These are phyloP conservation scores for Notolepis coatsorum DNA, from an alignment of 2,797 vertebrate species.

Conservation along the genomic window DNA sequence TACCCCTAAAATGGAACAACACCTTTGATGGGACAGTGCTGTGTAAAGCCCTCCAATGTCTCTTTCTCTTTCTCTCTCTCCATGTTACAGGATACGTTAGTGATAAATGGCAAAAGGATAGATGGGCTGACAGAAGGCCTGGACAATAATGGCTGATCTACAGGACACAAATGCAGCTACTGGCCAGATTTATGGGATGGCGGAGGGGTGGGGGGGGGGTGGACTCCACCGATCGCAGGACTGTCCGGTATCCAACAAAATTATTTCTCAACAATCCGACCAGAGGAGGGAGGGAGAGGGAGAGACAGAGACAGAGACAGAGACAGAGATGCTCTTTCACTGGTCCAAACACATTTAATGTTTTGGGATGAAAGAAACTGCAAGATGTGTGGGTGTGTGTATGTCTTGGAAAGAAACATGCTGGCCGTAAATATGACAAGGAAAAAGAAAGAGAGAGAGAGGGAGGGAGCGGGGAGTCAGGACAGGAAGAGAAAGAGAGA, in stretches of 20 bases:
- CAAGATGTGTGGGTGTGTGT: no score
- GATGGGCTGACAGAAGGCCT: conserved; percentile 96
- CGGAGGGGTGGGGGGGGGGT: no score
- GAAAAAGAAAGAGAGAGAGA: not conserved
- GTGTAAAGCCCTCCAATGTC: conserved; percentile 10
- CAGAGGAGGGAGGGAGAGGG: conserved; percentile 17
- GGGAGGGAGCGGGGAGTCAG: conserved; percentile 1
- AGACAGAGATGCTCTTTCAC: conserved; percentile 51
- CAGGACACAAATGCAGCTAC: conserved; percentile 95
- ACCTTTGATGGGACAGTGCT: no score
- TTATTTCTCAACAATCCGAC: conserved; percentile 92
- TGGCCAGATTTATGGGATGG: conserved; percentile 93
- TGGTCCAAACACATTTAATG: conserved; percentile 82
- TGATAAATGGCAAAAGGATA: conserved; percentile 97
- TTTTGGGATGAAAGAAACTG: conserved; percentile 91
- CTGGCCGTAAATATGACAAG: conserved; percentile 82
- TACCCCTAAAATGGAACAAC: no score
- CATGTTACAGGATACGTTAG: conserved; percentile 86
- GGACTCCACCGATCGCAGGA: conserved; percentile 85
- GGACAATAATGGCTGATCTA: conserved; percentile 99
- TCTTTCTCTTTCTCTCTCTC: conserved; percentile 38
- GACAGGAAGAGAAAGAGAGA: no score
- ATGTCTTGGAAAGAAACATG: conserved; percentile 87
- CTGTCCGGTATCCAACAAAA: conserved; percentile 92
- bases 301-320: not conserved